Conservation (phyloP, 2,113 vertebrate species). For the Holacanthus passer region DNA sequence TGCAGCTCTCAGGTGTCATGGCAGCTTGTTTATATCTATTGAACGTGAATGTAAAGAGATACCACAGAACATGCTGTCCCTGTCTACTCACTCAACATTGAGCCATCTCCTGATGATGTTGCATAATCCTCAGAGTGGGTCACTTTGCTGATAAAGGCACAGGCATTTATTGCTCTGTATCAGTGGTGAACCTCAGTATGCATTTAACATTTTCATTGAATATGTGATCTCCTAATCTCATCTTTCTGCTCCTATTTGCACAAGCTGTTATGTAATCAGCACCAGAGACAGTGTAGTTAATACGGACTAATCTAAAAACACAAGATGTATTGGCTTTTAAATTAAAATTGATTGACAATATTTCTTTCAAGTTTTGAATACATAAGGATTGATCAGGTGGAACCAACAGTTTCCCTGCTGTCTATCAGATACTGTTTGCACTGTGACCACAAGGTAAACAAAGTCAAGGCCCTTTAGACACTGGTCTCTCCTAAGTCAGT, state of each 20-base stretch:
- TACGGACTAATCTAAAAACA: neutral
- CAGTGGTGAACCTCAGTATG: too few species aligned
- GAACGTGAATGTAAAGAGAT: slow-evolving; percentile 42
- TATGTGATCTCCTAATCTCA: slow-evolving; percentile 45
- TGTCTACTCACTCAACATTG: slow-evolving; percentile 43
- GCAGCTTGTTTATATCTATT: slow-evolving; percentile 2
- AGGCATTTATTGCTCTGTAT: slow-evolving; percentile 34
- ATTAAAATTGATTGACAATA: neutral
- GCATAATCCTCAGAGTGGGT: slow-evolving; percentile 72
- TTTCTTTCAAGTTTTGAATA: neutral
- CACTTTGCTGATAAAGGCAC: slow-evolving; percentile 66
- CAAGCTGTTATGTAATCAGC: slow-evolving; percentile 38
- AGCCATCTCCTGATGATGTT: slow-evolving; percentile 73
- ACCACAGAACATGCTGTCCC: slow-evolving; percentile 47
- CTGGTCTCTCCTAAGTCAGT: slow-evolving; percentile 25
- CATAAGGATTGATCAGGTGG: neutral
- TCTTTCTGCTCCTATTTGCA: slow-evolving; percentile 24
- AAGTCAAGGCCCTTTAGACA: slow-evolving; percentile 22
- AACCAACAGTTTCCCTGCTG: neutral
- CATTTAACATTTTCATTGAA: slow-evolving; percentile 63
- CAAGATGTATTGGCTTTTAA: neutral
- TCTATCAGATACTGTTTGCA: slow-evolving; percentile 19
- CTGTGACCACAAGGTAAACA: slow-evolving; percentile 47
- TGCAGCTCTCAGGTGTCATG: neutral
- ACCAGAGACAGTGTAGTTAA: slow-evolving; percentile 17